A percentile compares a stretch with the other conserved stretches of the same genome.
These are phyloP conservation scores for Lindbergichthys nudifrons DNA, from an alignment of 2,797 vertebrate genomes.

Conservation along the genomic window DNA sequence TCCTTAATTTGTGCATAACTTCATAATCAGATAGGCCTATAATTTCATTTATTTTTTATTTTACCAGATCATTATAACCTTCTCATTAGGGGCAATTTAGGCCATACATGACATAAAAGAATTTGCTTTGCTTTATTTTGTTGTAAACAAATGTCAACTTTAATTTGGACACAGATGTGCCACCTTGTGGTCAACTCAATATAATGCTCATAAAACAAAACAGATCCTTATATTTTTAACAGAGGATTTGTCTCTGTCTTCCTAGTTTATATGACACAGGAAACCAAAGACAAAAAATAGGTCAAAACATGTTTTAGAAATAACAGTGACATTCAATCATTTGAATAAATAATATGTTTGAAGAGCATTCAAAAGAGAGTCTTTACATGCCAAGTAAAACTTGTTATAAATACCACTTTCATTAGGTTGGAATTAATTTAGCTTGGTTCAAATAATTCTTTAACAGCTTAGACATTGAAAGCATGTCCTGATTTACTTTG, in stretches of 20 bases:
- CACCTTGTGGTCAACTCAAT: conserved; percentile 67
- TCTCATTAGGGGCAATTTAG: too few species aligned
- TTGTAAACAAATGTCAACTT: neutral
- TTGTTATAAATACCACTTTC: neutral
- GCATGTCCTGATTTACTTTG: neutral
- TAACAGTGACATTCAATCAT: neutral
- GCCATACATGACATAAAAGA: neutral
- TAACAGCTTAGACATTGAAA: neutral
- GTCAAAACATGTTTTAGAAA: neutral
- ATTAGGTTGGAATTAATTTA: neutral
- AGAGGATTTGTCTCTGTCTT: too few species aligned
- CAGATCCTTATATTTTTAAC: neutral
- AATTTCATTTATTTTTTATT: neutral
- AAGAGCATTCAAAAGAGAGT: neutral
- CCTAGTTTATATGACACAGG: neutral
- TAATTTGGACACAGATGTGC: conserved; percentile 38
- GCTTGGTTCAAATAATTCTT: neutral
- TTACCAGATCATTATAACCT: neutral
- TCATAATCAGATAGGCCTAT: neutral
- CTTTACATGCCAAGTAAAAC: neutral
- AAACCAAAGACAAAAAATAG: neutral
- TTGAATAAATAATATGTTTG: neutral
- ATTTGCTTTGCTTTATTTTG: neutral
- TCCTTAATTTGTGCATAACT: neutral
- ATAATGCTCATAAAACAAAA: neutral